Base-by-base conservation (phyloP, 2,888 invertebrate species). In the Sphecodes monilicornis region DNA sequence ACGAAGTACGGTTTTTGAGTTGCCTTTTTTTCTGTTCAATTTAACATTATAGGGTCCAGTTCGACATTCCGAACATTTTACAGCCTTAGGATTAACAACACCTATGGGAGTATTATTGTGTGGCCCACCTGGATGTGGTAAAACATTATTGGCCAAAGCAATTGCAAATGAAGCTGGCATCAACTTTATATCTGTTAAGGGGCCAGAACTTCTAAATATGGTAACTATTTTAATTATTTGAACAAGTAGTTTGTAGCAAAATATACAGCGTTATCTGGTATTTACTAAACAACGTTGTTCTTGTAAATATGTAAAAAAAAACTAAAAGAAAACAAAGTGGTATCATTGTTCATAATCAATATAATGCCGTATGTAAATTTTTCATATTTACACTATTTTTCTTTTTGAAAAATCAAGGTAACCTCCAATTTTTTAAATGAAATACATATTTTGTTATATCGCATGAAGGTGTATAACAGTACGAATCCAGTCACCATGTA, bases 131-230 rank as follows among this genome's bases (percentile, higher is more conserved):
- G 99, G 99, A 77, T 98, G 98, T 93, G 98, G 98, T 73, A 99
- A 99, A 96, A 99, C 99, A 0, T 95, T 99, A 43, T 95, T 99
- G 76, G 99, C 99, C 1, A 99, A 99, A 96, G 99, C 99, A 39
- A 97, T 99, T 60, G 99, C 99, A 0, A 99, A 99, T 95, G 99
- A 99, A 95, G 98, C 99, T 60, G 99, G 99, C 50, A 98, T 99
- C 64, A 99, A 99, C 95, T 99, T 99, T 92, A 99, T 99, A 91
- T 99, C 99, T 11, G 99, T 99, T 1, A 99, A 99, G 95, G 99
- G 99, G 26, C 99, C 99, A 0, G 99, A 99, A 95, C 95, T 99
- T 77, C 96, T 99, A 80, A 99, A 99, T 93, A 99, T 99, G 99
- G 98, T 98, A 95, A 95, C 76, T 26, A 75, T 71, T 81, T 69